These are phyloP conservation scores for Zaprionus lachaisei DNA, from an alignment of 1,140 invertebrate species.

Conservation along the genomic window DNA sequence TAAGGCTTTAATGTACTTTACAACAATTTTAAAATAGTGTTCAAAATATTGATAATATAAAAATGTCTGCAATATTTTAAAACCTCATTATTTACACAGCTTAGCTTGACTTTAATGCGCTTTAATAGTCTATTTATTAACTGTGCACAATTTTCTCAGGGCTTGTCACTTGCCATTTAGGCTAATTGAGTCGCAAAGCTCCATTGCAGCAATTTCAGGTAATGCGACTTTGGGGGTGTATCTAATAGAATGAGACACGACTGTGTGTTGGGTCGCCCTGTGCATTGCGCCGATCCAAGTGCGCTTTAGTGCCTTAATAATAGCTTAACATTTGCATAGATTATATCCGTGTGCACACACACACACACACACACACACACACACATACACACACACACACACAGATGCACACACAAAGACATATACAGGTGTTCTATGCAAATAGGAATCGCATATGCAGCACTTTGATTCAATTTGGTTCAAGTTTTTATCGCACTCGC, in stretches of 20 bases:
- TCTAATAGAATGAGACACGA: conserved; percentile 19
- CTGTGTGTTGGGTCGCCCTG: conserved; percentile 25
- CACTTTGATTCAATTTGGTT: conserved; percentile 69
- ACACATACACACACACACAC: conserved; percentile 20
- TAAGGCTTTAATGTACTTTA: not conserved
- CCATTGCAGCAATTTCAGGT: not conserved
- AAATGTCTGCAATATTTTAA: not conserved
- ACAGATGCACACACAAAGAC: not conserved
- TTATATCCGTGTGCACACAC: conserved; percentile 25
- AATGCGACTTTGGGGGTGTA: not conserved
- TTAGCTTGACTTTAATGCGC: not conserved
- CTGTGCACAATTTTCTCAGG: not conserved
- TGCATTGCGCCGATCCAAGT: conserved; percentile 46
- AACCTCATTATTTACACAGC: not conserved
- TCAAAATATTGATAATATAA: no score
- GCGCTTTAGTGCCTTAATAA: conserved; percentile 72
- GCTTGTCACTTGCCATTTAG: not conserved
- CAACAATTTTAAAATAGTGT: no score
- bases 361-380: conserved; percentile 8
- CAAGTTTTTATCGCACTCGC: conserved; percentile 50
- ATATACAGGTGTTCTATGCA: conserved; percentile 28
- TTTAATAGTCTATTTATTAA: not conserved
- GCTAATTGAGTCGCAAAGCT: not conserved
- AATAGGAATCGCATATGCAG: conserved; percentile 47
- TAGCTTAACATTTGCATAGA: conserved; percentile 61